Evolutionary conservation across 2,888 invertebrate genomes (phyloP).

Genomic region (Panopea generosa): DNA sequence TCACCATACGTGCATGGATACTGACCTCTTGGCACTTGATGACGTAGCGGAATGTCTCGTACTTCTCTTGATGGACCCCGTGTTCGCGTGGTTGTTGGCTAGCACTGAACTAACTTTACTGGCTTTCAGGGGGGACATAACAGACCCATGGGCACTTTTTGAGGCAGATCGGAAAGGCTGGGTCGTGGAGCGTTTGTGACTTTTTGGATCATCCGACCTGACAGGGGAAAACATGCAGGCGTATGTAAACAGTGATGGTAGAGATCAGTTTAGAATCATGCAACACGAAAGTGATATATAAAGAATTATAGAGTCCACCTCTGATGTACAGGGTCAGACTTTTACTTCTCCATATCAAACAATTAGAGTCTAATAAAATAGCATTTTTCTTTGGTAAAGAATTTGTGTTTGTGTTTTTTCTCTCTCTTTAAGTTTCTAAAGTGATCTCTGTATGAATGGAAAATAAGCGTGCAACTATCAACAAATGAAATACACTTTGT

Average conservation of each 20-base stretch:
- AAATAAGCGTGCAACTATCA: too few species aligned
- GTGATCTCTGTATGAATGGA: too few species aligned
- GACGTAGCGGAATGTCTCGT: conserved; percentile 73
- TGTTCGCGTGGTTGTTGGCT: conserved; percentile 71
- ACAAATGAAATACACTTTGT: too few species aligned
- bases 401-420: too few species aligned
- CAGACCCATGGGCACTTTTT: conserved; percentile 80
- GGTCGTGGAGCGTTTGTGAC: conserved; percentile 80
- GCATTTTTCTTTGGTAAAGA: too few species aligned
- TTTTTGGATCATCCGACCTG: conserved; percentile 79
- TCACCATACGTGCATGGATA: conserved; percentile 7
- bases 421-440: too few species aligned
- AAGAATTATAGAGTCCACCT: too few species aligned
- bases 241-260: conserved; percentile 7
- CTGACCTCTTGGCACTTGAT: conserved; percentile 79
- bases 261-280: conserved; percentile 1
- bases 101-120: conserved; percentile 78
- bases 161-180: conserved; percentile 76
- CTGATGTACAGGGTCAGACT: too few species aligned
- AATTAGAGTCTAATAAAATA: too few species aligned
- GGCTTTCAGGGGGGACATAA: conserved; percentile 81
- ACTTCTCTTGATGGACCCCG: conserved; percentile 70
- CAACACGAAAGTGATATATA: too few species aligned
- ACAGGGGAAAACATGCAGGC: conserved; percentile 58
- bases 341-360: too few species aligned